Percentiles rank a stretch among this genome's conserved stretches.
phyloP scores from a whole-genome alignment of 2,888 invertebrate genomes.

The Morpho achilles region DNA sequence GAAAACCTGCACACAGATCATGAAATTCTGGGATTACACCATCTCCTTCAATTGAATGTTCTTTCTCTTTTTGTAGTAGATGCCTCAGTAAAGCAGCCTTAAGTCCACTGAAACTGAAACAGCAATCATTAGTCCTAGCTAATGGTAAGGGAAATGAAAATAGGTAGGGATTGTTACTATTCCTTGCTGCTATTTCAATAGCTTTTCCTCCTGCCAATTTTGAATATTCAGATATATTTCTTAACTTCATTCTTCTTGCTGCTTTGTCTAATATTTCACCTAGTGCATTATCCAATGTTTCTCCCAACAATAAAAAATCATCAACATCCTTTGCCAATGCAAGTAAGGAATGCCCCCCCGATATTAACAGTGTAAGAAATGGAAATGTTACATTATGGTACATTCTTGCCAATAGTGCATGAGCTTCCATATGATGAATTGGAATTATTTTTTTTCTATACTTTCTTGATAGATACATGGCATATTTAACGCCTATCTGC shows the following conservation, averaged over 20 bases:
- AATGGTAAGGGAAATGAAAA: constrained; percentile 85
- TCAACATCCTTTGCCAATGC: constrained; percentile 86
- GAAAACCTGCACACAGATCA: constrained; percentile 93
- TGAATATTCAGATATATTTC: constrained; percentile 86
- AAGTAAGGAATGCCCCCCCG: constrained; percentile 95
- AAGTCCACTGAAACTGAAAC: constrained; percentile 94
- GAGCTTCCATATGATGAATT: constrained; percentile 99
- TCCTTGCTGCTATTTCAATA: constrained; percentile 88
- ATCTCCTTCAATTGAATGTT: constrained; percentile 80
- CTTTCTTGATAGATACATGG: constrained; percentile 84
- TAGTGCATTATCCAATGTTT: constrained; percentile 90
- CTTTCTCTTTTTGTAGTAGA: constrained; percentile 79
- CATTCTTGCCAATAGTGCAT: constrained; percentile 94
- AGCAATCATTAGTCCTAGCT: constrained; percentile 84
- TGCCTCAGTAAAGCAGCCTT: constrained; percentile 80
- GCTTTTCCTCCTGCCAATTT: constrained; percentile 90
- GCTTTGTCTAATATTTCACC: constrained; percentile 97
- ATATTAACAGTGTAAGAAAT: constrained; percentile 92
- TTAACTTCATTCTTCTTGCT: constrained; percentile 90
- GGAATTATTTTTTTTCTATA: constrained; percentile 92
- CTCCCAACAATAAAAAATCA: constrained; percentile 89
- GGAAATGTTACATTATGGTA: constrained; percentile 86
- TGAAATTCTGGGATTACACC: constrained; percentile 85
- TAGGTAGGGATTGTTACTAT: constrained; percentile 80
- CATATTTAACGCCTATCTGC: constrained; percentile 89